A percentile compares a stretch with the other conserved stretches of the same genome.
Evolutionary conservation across 2,888 invertebrate species (phyloP).

Genomic region (Halictus quadricinctus): DNA sequence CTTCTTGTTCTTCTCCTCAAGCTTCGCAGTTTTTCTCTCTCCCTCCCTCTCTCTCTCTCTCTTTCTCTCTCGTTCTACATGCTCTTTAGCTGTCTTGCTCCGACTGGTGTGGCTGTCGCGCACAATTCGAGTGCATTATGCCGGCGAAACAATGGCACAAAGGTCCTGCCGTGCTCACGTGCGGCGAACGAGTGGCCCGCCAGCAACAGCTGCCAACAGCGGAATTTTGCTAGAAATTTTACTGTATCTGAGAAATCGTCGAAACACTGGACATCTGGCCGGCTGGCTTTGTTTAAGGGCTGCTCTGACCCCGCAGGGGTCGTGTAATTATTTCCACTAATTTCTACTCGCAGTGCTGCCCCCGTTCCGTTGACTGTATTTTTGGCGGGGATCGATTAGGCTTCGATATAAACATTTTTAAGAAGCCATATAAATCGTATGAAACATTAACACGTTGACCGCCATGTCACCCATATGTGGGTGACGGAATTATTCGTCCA

Average conservation of each 20-base stretch:
- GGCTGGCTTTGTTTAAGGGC: background rate
- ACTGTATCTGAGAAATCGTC: constrained; percentile 49
- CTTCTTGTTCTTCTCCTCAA: background rate
- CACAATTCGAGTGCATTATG: constrained; percentile 68
- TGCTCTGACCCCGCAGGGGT: background rate
- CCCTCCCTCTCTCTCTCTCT: background rate
- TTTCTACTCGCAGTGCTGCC: background rate
- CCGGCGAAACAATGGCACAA: constrained; percentile 65
- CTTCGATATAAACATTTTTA: too few relatives aligned
- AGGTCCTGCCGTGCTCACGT: constrained; percentile 54
- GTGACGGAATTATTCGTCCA: too few relatives aligned
- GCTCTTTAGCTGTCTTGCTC: background rate
- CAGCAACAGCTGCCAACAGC: constrained; percentile 58
- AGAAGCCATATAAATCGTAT: too few relatives aligned
- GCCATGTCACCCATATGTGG: too few relatives aligned
- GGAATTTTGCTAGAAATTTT: constrained; percentile 54
- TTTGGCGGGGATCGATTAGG: background rate
- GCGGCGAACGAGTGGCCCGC: constrained; percentile 42
- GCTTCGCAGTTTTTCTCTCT: background rate
- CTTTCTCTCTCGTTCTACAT: background rate
- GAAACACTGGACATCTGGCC: constrained; percentile 32
- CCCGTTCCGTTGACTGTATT: background rate
- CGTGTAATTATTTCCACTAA: background rate
- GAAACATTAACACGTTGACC: too few relatives aligned
- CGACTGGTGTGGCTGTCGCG: constrained; percentile 22